These are phyloP conservation scores for Lasioglossum morio DNA, from an alignment of 2,888 invertebrate genomes.

Conservation along the genomic window DNA sequence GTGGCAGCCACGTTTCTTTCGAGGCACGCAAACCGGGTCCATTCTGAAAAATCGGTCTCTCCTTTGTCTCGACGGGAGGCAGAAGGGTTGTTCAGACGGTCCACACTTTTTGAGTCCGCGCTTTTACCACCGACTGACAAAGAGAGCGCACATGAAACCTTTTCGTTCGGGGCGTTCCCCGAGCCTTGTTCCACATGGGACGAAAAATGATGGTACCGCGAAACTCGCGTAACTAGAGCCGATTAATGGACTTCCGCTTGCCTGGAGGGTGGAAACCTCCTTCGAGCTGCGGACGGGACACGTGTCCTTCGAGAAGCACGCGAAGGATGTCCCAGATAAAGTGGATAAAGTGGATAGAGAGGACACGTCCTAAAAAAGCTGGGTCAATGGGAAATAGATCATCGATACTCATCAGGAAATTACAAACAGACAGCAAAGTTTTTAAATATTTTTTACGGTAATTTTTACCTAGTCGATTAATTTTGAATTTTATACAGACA, in stretches of 20 bases:
- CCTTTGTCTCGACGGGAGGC: not conserved
- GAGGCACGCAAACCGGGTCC: not conserved
- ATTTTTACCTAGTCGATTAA: not conserved
- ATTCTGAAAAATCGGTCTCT: not conserved
- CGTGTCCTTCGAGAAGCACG: not conserved
- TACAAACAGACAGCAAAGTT: not conserved
- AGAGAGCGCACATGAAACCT: not conserved
- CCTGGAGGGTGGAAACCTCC: not conserved
- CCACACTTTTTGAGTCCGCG: not conserved
- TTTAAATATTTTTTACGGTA: not conserved
- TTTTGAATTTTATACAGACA: too few relatives aligned
- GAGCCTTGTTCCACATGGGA: not conserved
- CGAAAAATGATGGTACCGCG: conserved; percentile 28
- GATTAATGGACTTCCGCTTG: conserved; percentile 67
- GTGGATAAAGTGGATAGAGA: not conserved
- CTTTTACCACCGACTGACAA: not conserved
- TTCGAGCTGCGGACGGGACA: not conserved
- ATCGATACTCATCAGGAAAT: not conserved
- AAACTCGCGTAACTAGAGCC: conserved; percentile 60
- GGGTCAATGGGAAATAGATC: not conserved
- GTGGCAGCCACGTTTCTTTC: not conserved
- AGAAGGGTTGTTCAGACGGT: not conserved
- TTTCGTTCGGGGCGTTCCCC: conserved; percentile 18
- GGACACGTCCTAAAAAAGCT: not conserved
- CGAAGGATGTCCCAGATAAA: not conserved